phyloP scores from a whole-genome alignment of 2,113 vertebrate species.

The Promerops cafer region DNA sequence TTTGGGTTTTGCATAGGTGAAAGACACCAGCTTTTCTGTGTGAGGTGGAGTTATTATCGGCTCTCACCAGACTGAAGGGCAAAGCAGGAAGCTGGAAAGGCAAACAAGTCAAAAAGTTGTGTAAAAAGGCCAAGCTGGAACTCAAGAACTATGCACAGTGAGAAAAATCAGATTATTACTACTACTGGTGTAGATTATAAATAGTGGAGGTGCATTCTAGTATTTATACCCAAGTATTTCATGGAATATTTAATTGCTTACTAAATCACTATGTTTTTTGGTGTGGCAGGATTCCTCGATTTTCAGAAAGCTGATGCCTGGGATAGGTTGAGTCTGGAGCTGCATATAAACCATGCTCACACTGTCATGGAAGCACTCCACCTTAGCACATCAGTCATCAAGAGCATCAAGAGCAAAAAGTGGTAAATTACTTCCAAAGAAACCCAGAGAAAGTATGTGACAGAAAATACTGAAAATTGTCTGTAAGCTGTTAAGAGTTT shows the following conservation, averaged over 20 bases:
- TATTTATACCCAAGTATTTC: neutral
- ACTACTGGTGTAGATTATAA: neutral
- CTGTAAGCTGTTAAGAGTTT: neutral
- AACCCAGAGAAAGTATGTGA: neutral
- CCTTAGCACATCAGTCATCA: neutral
- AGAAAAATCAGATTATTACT: neutral
- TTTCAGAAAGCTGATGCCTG: neutral
- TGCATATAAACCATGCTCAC: neutral
- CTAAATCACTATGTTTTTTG: neutral
- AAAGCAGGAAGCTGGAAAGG: neutral
- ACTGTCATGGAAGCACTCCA: neutral
- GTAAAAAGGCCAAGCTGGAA: neutral
- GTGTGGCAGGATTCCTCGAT: neutral
- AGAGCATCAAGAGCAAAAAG: neutral
- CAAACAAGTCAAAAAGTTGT: neutral
- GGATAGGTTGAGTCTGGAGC: neutral
- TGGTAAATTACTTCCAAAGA: neutral
- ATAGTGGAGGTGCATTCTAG: neutral
- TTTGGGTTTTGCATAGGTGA: neutral
- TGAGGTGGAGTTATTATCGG: neutral
- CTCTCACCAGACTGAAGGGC: neutral
- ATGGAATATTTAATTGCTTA: neutral
- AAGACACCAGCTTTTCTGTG: neutral
- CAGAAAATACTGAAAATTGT: neutral
- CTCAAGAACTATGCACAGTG: neutral